Base-by-base conservation (phyloP, 1,140 invertebrate species). In the Globodera rostochiensis region DNA sequence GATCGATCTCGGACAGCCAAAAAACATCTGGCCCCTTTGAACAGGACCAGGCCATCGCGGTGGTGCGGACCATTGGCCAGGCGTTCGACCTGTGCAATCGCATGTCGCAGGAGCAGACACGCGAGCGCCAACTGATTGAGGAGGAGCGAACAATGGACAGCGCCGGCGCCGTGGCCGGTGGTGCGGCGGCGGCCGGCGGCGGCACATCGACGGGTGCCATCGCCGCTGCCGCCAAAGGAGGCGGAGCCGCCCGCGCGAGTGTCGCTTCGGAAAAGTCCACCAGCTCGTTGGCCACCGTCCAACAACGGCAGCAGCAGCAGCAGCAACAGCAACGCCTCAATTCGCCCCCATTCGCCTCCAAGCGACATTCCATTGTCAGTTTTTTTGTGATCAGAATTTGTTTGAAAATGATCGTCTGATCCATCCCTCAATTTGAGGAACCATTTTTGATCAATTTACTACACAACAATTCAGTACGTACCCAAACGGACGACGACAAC, bases 31-130 rank as follows among this genome's bases (percentile, higher is more conserved):
- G 6, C 21, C 25, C 50, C 19, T 6, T 0, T 57, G 57, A 46
- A 45, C 93, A 98, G 96, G 96, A 94, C 91, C 96, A 98, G 92
- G 97, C 97, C 6, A 96, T 98, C 95, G 93, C 94, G 87, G 95
- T 98, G 85, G 97, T 98, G 64, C 93, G 96, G 87, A 98, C 96
- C 0, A 96, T 99, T 82, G 96, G 97, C 53, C 96, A 98, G 91
- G 97, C 97, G 25, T 99, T 99, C 92, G 97, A 78, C 50, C 96
- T 98, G 88, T 98, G 96, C 92, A 96, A 98, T 93, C 97, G 97
- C 92, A 92, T 93, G 49, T 80, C 87, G 25, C 85, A 87, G 70
- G 89, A 89, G 71, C 88, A 89, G 76, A 90, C 89, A 80, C 82
- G 82, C 49, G 86, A 88, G 74, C 83, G 82, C 50, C 82, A 85